A percentile compares a stretch with the other conserved stretches of the same genome.
Conservation (phyloP, 2,113 vertebrate species). For the Pseudolaguvia tuberculata region DNA sequence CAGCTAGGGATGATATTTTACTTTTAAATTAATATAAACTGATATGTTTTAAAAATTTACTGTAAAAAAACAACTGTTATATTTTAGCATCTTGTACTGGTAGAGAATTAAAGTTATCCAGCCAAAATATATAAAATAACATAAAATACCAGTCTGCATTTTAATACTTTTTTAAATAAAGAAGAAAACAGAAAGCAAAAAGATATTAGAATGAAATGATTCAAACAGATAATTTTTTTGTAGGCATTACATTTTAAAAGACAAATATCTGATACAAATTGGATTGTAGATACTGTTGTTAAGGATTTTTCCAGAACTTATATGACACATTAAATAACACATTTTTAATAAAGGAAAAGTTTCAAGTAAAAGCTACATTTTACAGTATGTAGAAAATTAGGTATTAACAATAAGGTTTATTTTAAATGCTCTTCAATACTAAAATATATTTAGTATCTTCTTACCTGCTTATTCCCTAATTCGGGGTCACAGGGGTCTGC, state of each 20-base stretch:
- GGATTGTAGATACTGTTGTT: neutral
- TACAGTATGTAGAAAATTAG: neutral
- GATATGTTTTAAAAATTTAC: neutral
- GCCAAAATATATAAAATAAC: neutral
- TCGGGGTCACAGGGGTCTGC: too few relatives aligned
- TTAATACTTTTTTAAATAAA: neutral
- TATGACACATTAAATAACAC: neutral
- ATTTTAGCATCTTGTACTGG: slow-evolving; percentile 2
- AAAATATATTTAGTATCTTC: too few relatives aligned
- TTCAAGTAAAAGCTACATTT: neutral
- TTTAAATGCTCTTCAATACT: neutral
- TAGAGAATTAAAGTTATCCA: slow-evolving; percentile 5
- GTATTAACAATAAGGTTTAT: neutral
- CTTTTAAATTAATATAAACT: neutral
- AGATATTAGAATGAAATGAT: neutral
- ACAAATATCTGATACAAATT: neutral
- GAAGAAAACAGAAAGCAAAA: neutral
- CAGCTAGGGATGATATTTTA: too few relatives aligned
- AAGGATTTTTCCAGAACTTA: neutral
- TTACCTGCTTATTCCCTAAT: too few relatives aligned
- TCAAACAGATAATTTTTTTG: neutral
- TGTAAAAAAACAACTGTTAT: slow-evolving; percentile 2
- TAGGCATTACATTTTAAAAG: neutral
- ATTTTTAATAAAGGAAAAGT: neutral
- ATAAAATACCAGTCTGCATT: neutral